Base-by-base conservation (phyloP, 2,888 invertebrate species). In the Myopa testacea region DNA sequence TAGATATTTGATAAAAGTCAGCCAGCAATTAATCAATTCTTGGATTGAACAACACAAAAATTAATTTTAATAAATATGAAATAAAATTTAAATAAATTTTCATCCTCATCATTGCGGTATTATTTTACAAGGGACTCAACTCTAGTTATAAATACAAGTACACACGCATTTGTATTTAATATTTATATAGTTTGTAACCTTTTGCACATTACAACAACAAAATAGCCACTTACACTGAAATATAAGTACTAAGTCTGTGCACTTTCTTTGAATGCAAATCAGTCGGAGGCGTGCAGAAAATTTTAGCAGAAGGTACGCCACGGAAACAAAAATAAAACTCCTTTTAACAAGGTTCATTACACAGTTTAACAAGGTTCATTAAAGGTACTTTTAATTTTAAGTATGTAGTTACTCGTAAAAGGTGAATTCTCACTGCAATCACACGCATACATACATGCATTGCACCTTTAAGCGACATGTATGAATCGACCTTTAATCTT, bases 311-410 rank as follows among this genome's bases (percentile, higher is more conserved):
- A 45, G 7, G 45, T 2, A 45, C 45, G 45, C 45, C 45, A 67
- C 40, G 19, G 14, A 37, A n/a, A 40, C 16, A 8, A 40, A 40
- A 67, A 67, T 0, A 40, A 40, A 67, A 65, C 26, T 26, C 26
- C 26, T 26, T 26, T 26, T 26, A 38, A 16, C 4, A 38, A 40
- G 14, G 5, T 4, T 67, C 16, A 26, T 16, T 12, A 67, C 67
- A 67, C 37, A 67, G n/a, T 26, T 26, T 26, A 38, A 16, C 4
- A 38, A 40, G 14, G 5, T 4, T 67, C 16, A 26, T 16, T 12
- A 67, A 67, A 67, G 37, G 67, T 67, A 67, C 67, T 67, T 67
- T 40, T n/a, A 6, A 67, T 40, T 67, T 40, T 8, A 14, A 40
- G 55, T 55, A 14, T 14, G 55, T 55, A 45, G 34, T 34, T 37